These are phyloP conservation scores for Rhagoletis pomonella DNA, from an alignment of 1,140 invertebrate genomes.

Conservation along the genomic window DNA sequence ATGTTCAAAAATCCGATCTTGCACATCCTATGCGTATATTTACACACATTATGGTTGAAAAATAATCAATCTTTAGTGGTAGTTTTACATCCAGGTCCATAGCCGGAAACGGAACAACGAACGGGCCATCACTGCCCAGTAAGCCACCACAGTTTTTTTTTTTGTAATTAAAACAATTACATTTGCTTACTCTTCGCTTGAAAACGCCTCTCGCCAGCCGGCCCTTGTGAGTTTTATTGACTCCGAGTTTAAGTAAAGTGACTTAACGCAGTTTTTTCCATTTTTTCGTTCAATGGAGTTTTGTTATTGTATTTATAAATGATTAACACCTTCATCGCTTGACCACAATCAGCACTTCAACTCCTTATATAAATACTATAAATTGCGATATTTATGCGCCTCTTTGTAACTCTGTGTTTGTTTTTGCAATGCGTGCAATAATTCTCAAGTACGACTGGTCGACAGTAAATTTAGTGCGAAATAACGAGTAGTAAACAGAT, in stretches of 20 bases:
- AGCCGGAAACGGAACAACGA: no score
- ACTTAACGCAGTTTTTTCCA: background rate
- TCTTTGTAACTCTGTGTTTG: conserved; percentile 21
- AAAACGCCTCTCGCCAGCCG: background rate
- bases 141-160: no score
- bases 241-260: background rate
- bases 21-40: no score
- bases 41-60: no score
- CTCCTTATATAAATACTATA: background rate
- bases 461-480: conserved; percentile 32
- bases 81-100: no score
- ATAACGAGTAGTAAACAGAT: background rate
- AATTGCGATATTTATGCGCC: background rate
- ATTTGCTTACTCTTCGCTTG: background rate
- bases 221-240: background rate
- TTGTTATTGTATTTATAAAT: background rate
- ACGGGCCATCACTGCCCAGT: no score
- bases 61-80: no score
- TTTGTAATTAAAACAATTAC: no score
- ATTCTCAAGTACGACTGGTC: conserved; percentile 19
- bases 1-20: no score
- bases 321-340: conserved; percentile 47
- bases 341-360: conserved; percentile 27
- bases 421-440: background rate
- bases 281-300: no score